Evolutionary conservation across 2,113 vertebrate species (phyloP).

Genomic region (Cathartes aura): DNA sequence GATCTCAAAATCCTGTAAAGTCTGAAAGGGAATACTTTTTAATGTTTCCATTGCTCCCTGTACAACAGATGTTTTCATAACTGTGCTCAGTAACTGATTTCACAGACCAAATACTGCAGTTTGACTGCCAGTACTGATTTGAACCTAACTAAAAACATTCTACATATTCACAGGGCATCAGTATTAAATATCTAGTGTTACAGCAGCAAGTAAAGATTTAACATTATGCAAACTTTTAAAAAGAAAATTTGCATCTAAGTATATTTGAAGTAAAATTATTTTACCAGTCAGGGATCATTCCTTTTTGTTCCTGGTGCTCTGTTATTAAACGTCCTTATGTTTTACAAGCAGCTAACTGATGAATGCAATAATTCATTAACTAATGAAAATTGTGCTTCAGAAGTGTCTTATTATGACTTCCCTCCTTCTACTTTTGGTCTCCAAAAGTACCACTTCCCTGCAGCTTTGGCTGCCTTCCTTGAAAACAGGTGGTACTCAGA

Average conservation of each 20-base stretch:
- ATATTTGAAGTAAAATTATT: neutral
- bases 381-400: neutral
- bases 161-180: neutral
- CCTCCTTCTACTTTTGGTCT: neutral
- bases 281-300: neutral
- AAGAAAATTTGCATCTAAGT: neutral
- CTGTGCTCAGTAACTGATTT: neutral
- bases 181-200: neutral
- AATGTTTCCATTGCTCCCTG: neutral
- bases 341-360: neutral
- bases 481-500: neutral
- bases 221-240: neutral
- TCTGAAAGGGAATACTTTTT: neutral
- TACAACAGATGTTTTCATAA: neutral
- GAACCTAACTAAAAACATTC: neutral
- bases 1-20: neutral
- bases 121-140: neutral
- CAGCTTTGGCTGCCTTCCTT: neutral
- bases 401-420: neutral
- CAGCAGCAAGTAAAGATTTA: neutral
- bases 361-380: neutral
- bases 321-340: neutral
- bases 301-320: neutral
- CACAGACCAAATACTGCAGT: neutral
- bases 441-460: neutral